Percentiles rank a stretch among this genome's conserved stretches.
Conservation (phyloP, 2,888 invertebrate genomes). For the Thymelicus lineola region DNA sequence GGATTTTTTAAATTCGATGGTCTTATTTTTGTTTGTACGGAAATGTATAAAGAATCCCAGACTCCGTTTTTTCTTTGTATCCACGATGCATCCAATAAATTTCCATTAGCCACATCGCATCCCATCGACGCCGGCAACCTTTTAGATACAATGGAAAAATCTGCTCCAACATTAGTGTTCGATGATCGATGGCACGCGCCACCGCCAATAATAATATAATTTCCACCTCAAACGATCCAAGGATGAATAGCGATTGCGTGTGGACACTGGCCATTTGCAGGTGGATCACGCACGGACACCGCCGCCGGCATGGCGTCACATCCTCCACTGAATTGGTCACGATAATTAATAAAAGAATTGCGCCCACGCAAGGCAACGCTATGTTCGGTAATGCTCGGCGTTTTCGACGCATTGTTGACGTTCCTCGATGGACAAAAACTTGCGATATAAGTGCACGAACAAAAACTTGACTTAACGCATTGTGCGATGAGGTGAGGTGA, state of each 20-base stretch:
- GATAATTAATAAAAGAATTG: slow-evolving; percentile 82
- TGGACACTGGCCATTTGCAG: slow-evolving; percentile 68
- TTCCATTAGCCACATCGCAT: background rate
- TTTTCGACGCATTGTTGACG: slow-evolving; percentile 70
- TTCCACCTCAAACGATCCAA: slow-evolving; percentile 67
- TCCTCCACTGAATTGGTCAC: slow-evolving; percentile 79
- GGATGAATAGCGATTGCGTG: slow-evolving; percentile 76
- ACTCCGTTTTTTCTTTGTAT: background rate
- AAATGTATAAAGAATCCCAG: too few relatives aligned
- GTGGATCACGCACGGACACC: slow-evolving; percentile 74
- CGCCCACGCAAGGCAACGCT: slow-evolving; percentile 70
- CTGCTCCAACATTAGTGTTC: slow-evolving; percentile 20
- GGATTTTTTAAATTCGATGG: too few relatives aligned
- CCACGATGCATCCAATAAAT: background rate
- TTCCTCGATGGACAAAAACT: slow-evolving; percentile 45
- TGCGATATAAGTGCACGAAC: slow-evolving; percentile 45
- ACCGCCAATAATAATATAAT: slow-evolving; percentile 58
- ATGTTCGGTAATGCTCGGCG: slow-evolving; percentile 71
- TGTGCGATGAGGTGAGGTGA: slow-evolving; percentile 42
- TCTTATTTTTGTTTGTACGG: too few relatives aligned
- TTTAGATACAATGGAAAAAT: slow-evolving; percentile 35
- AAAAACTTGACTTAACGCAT: slow-evolving; percentile 47
- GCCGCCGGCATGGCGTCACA: slow-evolving; percentile 79
- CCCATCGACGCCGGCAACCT: background rate
- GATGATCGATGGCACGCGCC: slow-evolving; percentile 32